Evolutionary conservation across 2,797 vertebrate species (phyloP), one percentile per base, ranked within the genome.

Genomic region (Onychomys arenicola): DNA sequence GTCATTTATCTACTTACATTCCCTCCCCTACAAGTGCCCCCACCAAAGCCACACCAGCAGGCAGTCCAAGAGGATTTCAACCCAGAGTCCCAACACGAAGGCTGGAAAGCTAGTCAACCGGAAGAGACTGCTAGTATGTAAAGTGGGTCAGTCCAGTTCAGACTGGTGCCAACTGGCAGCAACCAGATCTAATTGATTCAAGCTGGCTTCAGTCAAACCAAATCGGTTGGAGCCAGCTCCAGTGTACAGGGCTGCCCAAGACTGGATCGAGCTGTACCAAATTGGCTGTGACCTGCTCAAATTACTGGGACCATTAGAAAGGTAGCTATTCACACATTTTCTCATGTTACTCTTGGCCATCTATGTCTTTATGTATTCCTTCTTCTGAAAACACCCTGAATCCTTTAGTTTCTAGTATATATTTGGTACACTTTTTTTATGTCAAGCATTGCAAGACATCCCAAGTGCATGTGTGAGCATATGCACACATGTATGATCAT

Each of bases 91-190:
- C 67, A 80, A 86, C 71, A 57, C 71, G 29, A 55, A 73, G 34
- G 16, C 69, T 65, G 63, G 61, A 63, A 83, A 6, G 40, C 61
- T 78, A 75, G 67, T 85, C 92, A 91, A 55, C 91, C 90, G 52
- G 27, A 59, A 89, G 40, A 93, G n/a, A 88, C 52, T 76, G 63
- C 37, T 76, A 52, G 43, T 40, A 52, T 40, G 86, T 59, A 88
- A 95, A 97, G 67, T 91, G 91, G 95, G 89, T 93, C 96, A 84
- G 0, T 96, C 93, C 82, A 88, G 92, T 95, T 93, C 96, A 93
- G 90, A 81, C 92, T 89, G 78, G 94, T 85, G 86, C 90, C 96
- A 89, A 90, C 71, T 71, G 52, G 75, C 75, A 82, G 52, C 81
- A 86, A 92, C 95, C 40, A 76, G 32, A 83, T 95, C 97, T 92